Percentiles rank a stretch among this genome's conserved stretches.
phyloP scores from a whole-genome alignment of 2,113 vertebrate genomes.

The Semicossyphus pulcher region DNA sequence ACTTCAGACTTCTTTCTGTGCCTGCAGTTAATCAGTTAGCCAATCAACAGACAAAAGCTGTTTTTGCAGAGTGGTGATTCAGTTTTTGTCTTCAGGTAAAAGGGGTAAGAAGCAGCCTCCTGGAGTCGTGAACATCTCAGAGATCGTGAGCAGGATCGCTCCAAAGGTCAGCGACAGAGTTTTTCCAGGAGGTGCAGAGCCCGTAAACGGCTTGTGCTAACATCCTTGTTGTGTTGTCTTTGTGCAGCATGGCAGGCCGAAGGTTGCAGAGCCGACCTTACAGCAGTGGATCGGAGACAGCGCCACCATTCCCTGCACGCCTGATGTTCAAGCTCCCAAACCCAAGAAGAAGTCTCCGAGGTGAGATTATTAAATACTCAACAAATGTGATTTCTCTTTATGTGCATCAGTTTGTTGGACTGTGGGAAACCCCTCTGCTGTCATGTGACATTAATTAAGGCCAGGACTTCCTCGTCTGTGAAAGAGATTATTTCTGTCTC shows the following conservation, averaged over 20 bases:
- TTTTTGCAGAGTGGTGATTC: no score
- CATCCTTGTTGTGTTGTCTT: rapidly evolving
- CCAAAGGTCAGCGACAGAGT: constrained; percentile 87
- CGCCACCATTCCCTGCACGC: constrained; percentile 93
- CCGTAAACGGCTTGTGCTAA: background rate
- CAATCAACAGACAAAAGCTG: no score
- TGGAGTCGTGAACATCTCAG: constrained; percentile 87
- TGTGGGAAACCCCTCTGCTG: no score
- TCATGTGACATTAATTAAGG: no score
- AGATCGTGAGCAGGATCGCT: constrained; percentile 94
- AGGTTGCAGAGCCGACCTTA: constrained; percentile 82
- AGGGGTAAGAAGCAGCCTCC: constrained; percentile 72
- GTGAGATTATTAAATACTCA: no score
- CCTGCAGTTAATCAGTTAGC: no score
- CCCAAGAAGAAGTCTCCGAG: constrained; percentile 83
- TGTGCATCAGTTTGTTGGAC: no score
- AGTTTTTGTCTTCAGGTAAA: constrained; percentile 77
- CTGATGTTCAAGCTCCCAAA: constrained; percentile 80
- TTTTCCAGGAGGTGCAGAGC: background rate
- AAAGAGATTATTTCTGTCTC: no score
- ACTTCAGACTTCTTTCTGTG: background rate
- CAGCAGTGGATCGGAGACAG: constrained; percentile 94
- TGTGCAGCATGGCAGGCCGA: constrained; percentile 84
- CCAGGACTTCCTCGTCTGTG: no score
- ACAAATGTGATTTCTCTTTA: no score